Evolutionary conservation across 2,888 invertebrate genomes (phyloP), one percentile per base, ranked within the genome.

Genomic region (Latheticus oryzae): DNA sequence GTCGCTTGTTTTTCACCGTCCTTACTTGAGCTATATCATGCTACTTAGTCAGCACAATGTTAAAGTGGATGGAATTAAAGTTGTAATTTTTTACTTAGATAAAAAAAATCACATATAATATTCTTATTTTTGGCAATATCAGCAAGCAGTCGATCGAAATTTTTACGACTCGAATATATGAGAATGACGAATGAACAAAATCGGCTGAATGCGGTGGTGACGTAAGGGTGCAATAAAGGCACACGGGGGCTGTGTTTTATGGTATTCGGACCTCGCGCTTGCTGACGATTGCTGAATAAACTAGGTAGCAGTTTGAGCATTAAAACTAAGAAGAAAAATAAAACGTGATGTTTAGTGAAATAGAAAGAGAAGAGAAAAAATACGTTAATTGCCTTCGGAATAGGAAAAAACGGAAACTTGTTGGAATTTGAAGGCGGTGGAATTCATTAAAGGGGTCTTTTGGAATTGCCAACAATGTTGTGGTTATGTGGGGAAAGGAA

Each of bases 261-360:
- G 71, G 62, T 62, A 58, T 62, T 58, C 62, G 66, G 65, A 67
- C 64, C 64, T 63, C 65, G 61, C 52, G 65, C 63, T 65, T 70
- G 71, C 70, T 71, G 72, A 73, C 73, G 71, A 73, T 71, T 65
- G 72, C 71, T 67, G 68, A 70, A 74, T 72, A 73, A 72, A 71
- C 71, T 71, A 72, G 71, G 72, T 71, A 73, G 71, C 72, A 69
- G 67, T 64, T 67, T 64, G 68, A 58, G 67, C 70, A 72, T 71
- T 73, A 72, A 71, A 70, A 72, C 68, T 67, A 69, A n/a, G n/a
- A n/a, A n/a, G n/a, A n/a, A n/a, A n/a, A n/a, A n/a, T n/a, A n/a
- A n/a, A n/a, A n/a, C n/a, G n/a, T n/a, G n/a, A n/a, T n/a, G n/a
- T n/a, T n/a, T n/a, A n/a, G n/a, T n/a, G n/a, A n/a, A n/a, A n/a